Conservation (phyloP, 2,888 invertebrate species). For the Alsophila aescularia region DNA sequence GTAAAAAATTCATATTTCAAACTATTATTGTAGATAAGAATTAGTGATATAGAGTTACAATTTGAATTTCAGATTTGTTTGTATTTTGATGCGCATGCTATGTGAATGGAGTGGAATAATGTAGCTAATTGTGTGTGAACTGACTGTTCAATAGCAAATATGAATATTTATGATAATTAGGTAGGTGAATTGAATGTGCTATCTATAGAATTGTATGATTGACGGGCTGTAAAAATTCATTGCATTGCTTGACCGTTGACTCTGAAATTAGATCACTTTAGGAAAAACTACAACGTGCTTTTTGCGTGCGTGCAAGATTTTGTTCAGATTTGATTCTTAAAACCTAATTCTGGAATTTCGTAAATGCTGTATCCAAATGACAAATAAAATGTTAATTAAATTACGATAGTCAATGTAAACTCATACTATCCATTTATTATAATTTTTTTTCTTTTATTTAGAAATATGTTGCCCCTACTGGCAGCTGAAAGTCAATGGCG, state of each 20-base stretch:
- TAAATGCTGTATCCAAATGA: no score
- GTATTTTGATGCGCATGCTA: constrained; percentile 61
- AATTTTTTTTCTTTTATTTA: no score
- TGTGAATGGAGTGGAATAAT: constrained; percentile 71
- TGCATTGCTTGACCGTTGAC: constrained; percentile 33
- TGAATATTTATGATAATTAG: constrained; percentile 75
- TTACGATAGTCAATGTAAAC: no score
- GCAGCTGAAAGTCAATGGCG: constrained; percentile 3
- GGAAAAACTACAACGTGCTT: background rate
- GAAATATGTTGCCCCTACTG: background rate
- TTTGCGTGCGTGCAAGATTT: background rate
- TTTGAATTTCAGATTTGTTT: constrained; percentile 74
- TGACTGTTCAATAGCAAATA: constrained; percentile 53
- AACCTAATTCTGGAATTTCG: no score
- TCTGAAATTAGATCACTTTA: constrained; percentile 9
- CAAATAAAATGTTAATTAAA: no score
- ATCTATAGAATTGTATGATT: constrained; percentile 50
- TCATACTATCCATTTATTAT: no score
- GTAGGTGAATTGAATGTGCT: constrained; percentile 44
- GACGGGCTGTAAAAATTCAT: constrained; percentile 41
- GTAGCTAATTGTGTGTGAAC: constrained; percentile 83
- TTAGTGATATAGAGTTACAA: constrained; percentile 76
- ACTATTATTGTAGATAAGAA: constrained; percentile 63
- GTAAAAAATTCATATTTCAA: constrained; percentile 75
- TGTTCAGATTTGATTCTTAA: no score